Percentiles rank a stretch among this genome's conserved stretches.
These are phyloP conservation scores for Rhineura floridana DNA, from an alignment of 2,113 vertebrate genomes.

Conservation along the genomic window DNA sequence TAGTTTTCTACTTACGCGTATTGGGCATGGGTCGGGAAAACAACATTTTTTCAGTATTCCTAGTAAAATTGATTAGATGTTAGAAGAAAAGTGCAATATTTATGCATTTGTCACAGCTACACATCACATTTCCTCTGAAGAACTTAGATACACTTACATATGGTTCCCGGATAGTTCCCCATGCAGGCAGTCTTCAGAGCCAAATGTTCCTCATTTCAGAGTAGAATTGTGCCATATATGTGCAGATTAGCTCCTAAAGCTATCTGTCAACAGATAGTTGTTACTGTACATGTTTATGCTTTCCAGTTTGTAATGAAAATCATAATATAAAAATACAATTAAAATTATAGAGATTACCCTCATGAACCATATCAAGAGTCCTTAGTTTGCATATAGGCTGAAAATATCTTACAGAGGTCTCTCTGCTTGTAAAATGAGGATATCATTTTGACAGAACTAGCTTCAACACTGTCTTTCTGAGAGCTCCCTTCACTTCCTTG, in stretches of 20 bases:
- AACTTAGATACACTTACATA: not conserved
- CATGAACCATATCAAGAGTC: not conserved
- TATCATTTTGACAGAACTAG: not conserved
- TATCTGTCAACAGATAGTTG: not conserved
- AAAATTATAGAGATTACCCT: not conserved
- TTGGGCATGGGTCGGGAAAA: not conserved
- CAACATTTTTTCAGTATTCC: not conserved
- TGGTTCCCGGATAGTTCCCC: not conserved
- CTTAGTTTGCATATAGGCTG: not conserved
- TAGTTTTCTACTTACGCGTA: too few species aligned
- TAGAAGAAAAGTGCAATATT: not conserved
- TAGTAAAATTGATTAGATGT: not conserved
- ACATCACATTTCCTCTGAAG: not conserved
- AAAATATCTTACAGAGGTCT: not conserved
- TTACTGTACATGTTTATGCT: not conserved
- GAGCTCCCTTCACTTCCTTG: not conserved
- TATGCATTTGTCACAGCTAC: not conserved
- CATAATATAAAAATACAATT: not conserved
- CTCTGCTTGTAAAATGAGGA: not conserved
- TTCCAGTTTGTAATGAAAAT: not conserved
- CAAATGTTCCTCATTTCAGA: not conserved
- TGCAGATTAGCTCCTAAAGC: not conserved
- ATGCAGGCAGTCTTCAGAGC: not conserved
- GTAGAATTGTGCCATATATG: not conserved
- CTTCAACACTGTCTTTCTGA: slow-evolving; percentile 11